Base-by-base conservation (phyloP, 2,888 invertebrate genomes). In the Tenthredo livida region DNA sequence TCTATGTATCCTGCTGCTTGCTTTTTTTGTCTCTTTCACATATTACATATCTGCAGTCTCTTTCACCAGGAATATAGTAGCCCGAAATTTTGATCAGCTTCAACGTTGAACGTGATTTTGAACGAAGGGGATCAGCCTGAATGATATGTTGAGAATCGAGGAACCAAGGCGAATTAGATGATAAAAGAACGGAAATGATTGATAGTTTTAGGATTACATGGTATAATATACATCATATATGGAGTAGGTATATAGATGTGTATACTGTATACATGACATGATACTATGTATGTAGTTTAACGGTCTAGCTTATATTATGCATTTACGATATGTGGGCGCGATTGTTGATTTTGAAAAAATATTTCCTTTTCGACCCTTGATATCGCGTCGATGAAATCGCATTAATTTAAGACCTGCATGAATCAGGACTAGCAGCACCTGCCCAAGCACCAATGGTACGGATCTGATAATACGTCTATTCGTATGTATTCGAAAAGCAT, bases 361-460 rank as follows among this genome's bases (percentile, higher is more conserved):
- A 58, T 12, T 58, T 47, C n/a, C n/a, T 33, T 1, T 12, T 21
- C 80, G 80, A 37, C 80, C 58, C 61, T 40, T 29, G 80, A 61
- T 54, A 33, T 58, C 80, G 58, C 37, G 33, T n/a, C 17, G 25
- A 80, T 80, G 15, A 40, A 61, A 80, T 33, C 40, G 58, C n/a
- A 80, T 80, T 80, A 80, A 80, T 80, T 80, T 70, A 40, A 77
- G 61, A 84, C 77, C 58, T 65, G 77, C 82, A 84, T 85, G 85
- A 85, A 85, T 85, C 85, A 85, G 84, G 58, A 37, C 73, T 47
- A 40, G 15, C 40, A 67, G 75, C 85, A 85, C 85, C 85, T 83
- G 85, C 84, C 84, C 58, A 15, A 25, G 83, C 83, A 50, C 83
- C 67, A 83, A 83, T 83, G 83, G 43, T 50, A 83, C 83, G 70